Conservation (phyloP, 2,888 invertebrate species). For the Mechanitis mazaeus region DNA sequence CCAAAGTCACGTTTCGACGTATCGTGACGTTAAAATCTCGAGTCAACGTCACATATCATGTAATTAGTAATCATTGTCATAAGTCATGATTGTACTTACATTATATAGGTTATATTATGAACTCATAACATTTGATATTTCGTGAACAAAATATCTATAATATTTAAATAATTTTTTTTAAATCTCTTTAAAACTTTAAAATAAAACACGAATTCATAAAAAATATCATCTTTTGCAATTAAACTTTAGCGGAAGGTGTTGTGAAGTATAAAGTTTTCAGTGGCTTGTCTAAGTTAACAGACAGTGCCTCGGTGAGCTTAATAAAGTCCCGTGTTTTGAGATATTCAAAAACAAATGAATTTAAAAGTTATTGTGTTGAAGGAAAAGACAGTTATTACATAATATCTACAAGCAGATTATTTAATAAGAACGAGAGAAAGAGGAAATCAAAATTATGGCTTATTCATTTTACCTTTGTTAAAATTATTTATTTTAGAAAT, state of each 20-base stretch:
- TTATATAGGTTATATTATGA: no score
- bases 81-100: no score
- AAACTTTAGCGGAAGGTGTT: slow-evolving; percentile 1
- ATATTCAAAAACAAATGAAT: neutral
- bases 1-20: no score
- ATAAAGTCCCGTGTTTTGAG: neutral
- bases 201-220: neutral
- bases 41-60: no score
- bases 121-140: no score
- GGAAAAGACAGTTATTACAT: no score
- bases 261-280: neutral
- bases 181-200: neutral
- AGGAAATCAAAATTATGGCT: no score
- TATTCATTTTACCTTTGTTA: no score
- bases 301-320: neutral
- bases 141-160: neutral
- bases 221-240: neutral
- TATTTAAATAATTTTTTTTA: neutral
- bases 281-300: slow-evolving; percentile 5
- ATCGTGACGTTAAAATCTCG: no score
- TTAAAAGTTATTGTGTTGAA: no score
- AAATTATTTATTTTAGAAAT: no score
- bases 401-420: neutral
- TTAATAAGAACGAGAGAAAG: neutral
- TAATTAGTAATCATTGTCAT: no score